Base-by-base conservation (phyloP, 2,113 vertebrate genomes). In the Chaetodon auriga region DNA sequence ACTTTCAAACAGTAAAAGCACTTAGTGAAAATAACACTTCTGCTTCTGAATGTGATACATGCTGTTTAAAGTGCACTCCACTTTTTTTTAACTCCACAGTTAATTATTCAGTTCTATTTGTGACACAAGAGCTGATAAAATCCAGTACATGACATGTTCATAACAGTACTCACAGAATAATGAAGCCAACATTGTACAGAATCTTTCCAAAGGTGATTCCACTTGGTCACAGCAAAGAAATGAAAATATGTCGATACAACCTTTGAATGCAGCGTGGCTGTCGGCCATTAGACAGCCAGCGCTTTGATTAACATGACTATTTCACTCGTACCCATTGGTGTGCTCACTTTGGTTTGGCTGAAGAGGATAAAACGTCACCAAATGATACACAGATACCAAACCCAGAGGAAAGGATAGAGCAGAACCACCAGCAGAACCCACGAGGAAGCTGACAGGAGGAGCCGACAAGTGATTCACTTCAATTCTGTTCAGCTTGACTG, bases 101-200 rank as follows among this genome's bases (percentile, higher is more conserved):
- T 19, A 46, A 41, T 35, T 21, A 72, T 55, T 30, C 2, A 66
- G 7, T 45, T 63, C 41, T 68, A 62, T 53, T 13, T 19, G 23
- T 60, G 55, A 23, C 30, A 71, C 55, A 86, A 64, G 46, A 57
- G 64, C 46, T 36, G 71, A 58, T 41, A 58, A 65, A 65, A 49
- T 18, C 30, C 30, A 30, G 30, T 30, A 86, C 66, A 74, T 8
- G 23, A 83, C 62, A 82, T 21, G 35, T 61, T 55, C 13, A 68
- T 49, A 62, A 46, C 66, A 74, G 87, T 92, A 94, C 87, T 94
- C 89, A 92, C 93, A 90, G 89, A 87, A 64, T 8, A 86, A 82
- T 10, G 85, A 62, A 14, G 90, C 62, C 80, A 87, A 88, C 41
- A 88, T 79, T 81, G 77, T 69, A 88, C 68, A 89, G 72, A 79